Base-by-base conservation (phyloP, 2,888 invertebrate species). In the Athalia rosae region DNA sequence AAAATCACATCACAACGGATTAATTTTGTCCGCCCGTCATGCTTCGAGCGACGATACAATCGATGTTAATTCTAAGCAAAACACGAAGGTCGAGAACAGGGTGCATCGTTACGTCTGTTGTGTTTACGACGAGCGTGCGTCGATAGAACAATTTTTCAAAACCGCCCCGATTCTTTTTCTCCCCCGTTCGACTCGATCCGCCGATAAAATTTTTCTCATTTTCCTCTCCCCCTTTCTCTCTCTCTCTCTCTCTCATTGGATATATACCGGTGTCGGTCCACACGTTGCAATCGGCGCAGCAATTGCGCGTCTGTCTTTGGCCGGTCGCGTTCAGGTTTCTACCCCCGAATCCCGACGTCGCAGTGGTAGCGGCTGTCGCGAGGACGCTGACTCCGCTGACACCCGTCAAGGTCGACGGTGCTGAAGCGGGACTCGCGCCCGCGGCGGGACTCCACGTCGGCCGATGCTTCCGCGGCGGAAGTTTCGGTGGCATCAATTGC, bases 401-500 rank as follows among this genome's bases (percentile, higher is more conserved):
- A 2, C 28, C 28, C 28, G 28, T 67, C 28, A 41, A 28, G 28
- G 50, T 50, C 28, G 28, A 28, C 28, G 28, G 28, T 2, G 84
- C 83, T 79, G 86, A 85, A n/a, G 84, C 84, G 81, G 87, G 84
- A 69, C 84, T 85, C 67, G 85, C 84, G 41, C 83, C 83, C 63
- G 85, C 81, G 58, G 86, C 80, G 80, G 84, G 79, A 69, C 13
- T 85, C 43, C 50, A 71, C 77, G 84, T 78, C 77, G 83, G 84
- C 82, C 85, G 85, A 81, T 89, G 89, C 85, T 92, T 91, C 85
- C 92, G 91, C 84, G 92, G 92, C 83, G 92, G 92, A 82, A 92
- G 92, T 84, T 92, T 92, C 81, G 92, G 92, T 84, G 93, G 92
- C 89, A 92, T 92, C 91, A 93, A 91, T 91, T 93, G 93, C 89